A percentile compares a stretch with the other conserved stretches of the same genome.
These are phyloP conservation scores for Serranus cabrilla DNA, from an alignment of 2,797 vertebrate species.

Conservation along the genomic window DNA sequence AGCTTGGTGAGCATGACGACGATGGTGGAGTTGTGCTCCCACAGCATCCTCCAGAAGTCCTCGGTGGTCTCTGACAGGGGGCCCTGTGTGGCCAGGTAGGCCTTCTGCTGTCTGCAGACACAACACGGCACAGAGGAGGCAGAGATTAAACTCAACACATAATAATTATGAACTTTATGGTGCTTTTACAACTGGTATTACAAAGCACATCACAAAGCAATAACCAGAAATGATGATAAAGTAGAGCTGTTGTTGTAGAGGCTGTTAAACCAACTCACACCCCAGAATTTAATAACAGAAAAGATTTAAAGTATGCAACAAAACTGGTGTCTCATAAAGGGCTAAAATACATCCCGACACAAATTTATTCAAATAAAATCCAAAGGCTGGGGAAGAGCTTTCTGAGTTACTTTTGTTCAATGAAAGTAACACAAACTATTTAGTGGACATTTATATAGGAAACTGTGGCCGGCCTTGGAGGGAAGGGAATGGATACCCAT, in stretches of 20 bases:
- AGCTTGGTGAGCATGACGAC: slow-evolving; percentile 97
- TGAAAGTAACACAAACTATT: slow-evolving; percentile 16
- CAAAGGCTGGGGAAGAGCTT: not conserved
- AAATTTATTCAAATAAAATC: slow-evolving; percentile 26
- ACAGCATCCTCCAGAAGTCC: slow-evolving; percentile 98
- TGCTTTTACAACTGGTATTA: slow-evolving; percentile 31
- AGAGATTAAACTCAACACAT: slow-evolving; percentile 26
- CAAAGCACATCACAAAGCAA: slow-evolving; percentile 28
- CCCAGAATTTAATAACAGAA: slow-evolving; percentile 9
- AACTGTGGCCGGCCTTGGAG: slow-evolving; percentile 1
- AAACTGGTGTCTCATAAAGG: not conserved
- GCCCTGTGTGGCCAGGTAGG: slow-evolving; percentile 95
- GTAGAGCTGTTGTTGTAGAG: slow-evolving; percentile 10
- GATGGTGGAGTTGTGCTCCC: slow-evolving; percentile 97
- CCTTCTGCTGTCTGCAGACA: slow-evolving; percentile 92
- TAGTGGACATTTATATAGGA: slow-evolving; percentile 3
- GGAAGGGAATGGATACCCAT: slow-evolving; percentile 16
- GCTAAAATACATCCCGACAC: slow-evolving; percentile 13
- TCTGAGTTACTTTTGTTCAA: slow-evolving; percentile 2
- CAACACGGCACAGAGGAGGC: slow-evolving; percentile 19
- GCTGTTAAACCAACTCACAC: slow-evolving; percentile 10
- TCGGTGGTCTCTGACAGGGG: slow-evolving; percentile 95
- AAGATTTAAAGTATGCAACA: slow-evolving; percentile 2
- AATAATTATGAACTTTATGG: slow-evolving; percentile 14
- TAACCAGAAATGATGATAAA: slow-evolving; percentile 24